Conservation (phyloP, 2,797 vertebrate genomes). For the Liparis tanakae region DNA sequence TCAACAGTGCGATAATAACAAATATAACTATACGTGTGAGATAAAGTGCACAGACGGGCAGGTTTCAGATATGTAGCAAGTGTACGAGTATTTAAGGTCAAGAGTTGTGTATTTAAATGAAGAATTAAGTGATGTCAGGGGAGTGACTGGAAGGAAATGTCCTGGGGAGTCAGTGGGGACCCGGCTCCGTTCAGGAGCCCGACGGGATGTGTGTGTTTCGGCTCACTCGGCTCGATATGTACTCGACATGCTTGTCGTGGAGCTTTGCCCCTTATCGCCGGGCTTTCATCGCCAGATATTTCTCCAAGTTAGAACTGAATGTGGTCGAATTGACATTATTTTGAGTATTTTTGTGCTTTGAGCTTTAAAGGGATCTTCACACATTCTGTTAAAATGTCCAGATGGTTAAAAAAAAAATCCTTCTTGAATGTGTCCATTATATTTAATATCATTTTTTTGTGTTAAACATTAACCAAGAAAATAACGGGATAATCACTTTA, state of each 20-base stretch:
- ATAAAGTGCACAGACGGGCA: too few species aligned
- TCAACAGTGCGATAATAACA: too few species aligned
- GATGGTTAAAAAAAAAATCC: not conserved
- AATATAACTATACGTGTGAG: too few species aligned
- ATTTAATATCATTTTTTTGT: not conserved
- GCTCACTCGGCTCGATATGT: not conserved
- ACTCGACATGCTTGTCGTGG: not conserved
- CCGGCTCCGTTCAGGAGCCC: too few species aligned
- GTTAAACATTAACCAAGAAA: not conserved
- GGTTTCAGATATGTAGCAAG: too few species aligned
- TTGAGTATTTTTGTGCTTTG: not conserved
- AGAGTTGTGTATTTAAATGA: too few species aligned
- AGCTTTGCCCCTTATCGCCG: not conserved
- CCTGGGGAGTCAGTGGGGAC: too few species aligned
- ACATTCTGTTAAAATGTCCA: not conserved
- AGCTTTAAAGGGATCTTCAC: not conserved
- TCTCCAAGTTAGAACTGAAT: not conserved
- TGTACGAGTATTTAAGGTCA: too few species aligned
- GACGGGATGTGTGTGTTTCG: not conserved
- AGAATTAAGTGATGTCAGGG: too few species aligned
- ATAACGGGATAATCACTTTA: not conserved
- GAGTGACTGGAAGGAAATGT: too few species aligned
- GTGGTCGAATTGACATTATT: not conserved
- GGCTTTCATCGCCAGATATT: not conserved
- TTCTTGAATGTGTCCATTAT: not conserved